A percentile compares a stretch with the other conserved stretches of the same genome.
Conservation (phyloP, 2,113 vertebrate species). For the Hypanus sabinus region DNA sequence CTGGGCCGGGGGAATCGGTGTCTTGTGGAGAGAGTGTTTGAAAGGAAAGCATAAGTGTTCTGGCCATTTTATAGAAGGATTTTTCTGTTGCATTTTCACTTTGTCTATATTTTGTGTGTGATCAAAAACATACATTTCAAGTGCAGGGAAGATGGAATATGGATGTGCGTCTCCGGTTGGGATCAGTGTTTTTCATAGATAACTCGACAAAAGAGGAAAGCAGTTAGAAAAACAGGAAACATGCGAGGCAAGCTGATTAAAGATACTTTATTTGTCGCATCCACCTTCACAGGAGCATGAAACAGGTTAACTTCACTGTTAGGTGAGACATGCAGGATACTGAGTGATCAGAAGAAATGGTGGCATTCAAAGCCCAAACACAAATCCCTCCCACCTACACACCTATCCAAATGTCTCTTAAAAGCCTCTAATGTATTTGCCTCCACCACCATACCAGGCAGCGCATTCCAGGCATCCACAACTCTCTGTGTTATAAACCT, state of each 20-base stretch:
- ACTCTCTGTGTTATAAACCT: too few relatives aligned
- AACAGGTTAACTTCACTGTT: neutral
- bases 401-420: too few relatives aligned
- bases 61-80: neutral
- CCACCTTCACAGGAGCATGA: neutral
- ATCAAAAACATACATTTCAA: neutral
- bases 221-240: neutral
- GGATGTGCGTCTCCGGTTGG: neutral
- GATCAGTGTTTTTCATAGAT: neutral
- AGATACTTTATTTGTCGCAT: neutral
- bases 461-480: too few relatives aligned
- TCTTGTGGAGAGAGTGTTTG: neutral
- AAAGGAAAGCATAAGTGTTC: neutral
- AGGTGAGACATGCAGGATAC: too few relatives aligned
- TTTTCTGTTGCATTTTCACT: too few relatives aligned
- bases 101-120: too few relatives aligned
- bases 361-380: too few relatives aligned
- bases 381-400: too few relatives aligned
- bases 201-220: neutral
- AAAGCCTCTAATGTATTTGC: too few relatives aligned
- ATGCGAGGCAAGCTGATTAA: neutral
- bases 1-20: neutral
- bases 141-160: neutral
- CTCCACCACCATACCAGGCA: too few relatives aligned
- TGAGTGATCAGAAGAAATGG: too few relatives aligned